These are phyloP conservation scores for Cherax quadricarinatus DNA, from an alignment of 1,140 invertebrate species.

Conservation along the genomic window DNA sequence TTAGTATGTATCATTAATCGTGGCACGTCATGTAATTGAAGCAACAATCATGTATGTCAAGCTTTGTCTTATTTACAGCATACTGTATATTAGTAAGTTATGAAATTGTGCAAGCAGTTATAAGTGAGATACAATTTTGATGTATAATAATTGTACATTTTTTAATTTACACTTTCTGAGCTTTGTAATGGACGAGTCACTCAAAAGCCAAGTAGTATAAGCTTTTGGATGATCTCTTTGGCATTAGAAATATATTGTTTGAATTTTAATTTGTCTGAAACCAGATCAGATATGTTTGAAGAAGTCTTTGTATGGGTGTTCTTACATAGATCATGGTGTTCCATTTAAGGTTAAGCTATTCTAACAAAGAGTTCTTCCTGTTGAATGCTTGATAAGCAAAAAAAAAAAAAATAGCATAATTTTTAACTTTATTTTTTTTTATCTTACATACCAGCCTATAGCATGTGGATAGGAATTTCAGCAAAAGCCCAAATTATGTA, in stretches of 20 bases:
- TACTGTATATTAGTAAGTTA: neutral
- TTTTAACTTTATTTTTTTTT: neutral
- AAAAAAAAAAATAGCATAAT: neutral
- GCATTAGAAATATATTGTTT: neutral
- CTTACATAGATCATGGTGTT: neutral
- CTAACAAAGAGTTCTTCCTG: neutral
- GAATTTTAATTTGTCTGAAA: neutral
- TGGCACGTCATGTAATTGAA: neutral
- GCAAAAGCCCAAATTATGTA: too few species aligned
- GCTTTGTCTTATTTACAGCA: neutral
- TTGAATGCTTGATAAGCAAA: neutral
- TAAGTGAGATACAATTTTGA: neutral
- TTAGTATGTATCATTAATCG: neutral
- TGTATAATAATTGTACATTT: neutral
- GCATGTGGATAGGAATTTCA: too few species aligned
- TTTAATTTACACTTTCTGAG: neutral
- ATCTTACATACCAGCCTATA: too few species aligned
- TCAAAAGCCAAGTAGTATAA: neutral
- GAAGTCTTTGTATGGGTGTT: neutral
- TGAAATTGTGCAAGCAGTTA: neutral
- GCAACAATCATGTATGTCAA: neutral
- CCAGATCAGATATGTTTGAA: neutral
- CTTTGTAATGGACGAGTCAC: neutral
- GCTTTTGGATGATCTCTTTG: neutral
- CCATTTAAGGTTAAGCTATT: neutral